phyloP scores from a whole-genome alignment of 2,888 invertebrate genomes.

The Chrysodeixis includens region DNA sequence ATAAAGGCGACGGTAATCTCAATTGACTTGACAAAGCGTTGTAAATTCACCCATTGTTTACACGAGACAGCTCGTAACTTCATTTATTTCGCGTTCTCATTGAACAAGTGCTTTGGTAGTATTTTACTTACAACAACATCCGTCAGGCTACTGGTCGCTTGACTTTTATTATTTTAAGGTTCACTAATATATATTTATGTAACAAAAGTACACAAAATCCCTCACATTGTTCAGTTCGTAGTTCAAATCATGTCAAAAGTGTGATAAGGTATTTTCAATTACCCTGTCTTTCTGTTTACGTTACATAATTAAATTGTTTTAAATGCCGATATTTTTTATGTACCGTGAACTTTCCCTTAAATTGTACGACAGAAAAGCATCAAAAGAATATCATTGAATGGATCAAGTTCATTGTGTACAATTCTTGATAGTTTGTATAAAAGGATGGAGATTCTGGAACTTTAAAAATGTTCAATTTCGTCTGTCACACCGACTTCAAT shows the following conservation, averaged over 20 bases:
- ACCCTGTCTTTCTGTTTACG: too few species aligned
- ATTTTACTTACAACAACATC: constrained; percentile 21
- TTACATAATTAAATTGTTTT: too few species aligned
- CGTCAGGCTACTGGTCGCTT: neutral
- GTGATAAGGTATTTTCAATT: too few species aligned
- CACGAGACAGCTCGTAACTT: constrained; percentile 39
- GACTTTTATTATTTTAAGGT: neutral
- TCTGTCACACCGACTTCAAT: constrained; percentile 58
- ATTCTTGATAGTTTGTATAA: constrained; percentile 17
- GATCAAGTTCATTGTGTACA: too few species aligned
- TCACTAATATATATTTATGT: neutral
- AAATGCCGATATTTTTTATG: too few species aligned
- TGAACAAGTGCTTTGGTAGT: constrained; percentile 24
- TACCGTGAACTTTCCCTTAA: too few species aligned
- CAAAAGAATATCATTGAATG: too few species aligned
- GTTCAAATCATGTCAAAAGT: neutral
- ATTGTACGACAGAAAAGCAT: too few species aligned
- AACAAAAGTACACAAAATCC: neutral
- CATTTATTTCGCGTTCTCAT: constrained; percentile 41
- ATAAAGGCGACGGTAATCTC: constrained; percentile 49
- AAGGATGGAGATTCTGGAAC: constrained; percentile 39
- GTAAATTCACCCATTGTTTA: constrained; percentile 51
- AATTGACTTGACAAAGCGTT: constrained; percentile 45
- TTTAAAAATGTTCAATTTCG: constrained; percentile 54
- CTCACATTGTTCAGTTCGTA: neutral